Evolutionary conservation across 2,888 invertebrate genomes (phyloP).

Genomic region (Tetragonisca angustula): DNA sequence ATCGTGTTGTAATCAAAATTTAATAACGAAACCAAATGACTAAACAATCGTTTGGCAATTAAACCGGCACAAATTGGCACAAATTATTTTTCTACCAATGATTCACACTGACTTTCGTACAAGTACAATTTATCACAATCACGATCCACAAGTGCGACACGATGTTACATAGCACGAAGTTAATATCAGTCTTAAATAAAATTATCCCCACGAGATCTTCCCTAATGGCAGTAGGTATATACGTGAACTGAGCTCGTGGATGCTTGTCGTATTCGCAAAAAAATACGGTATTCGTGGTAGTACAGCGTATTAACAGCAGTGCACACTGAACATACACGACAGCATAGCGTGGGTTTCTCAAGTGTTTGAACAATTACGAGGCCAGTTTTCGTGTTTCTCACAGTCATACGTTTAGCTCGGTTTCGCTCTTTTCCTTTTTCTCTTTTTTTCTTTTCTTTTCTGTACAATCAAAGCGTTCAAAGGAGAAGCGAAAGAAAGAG

Average conservation of each 20-base stretch:
- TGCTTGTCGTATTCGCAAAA: constrained; percentile 30
- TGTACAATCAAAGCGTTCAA: constrained; percentile 62
- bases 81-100: too few relatives aligned
- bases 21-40: too few relatives aligned
- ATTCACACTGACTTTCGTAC: too few relatives aligned
- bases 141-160: too few relatives aligned
- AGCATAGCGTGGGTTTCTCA: constrained; percentile 64
- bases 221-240: not conserved
- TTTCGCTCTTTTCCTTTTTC: too few relatives aligned
- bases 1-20: too few relatives aligned
- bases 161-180: not conserved
- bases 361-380: constrained; percentile 57
- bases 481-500: constrained; percentile 41
- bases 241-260: constrained; percentile 33
- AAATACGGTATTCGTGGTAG: constrained; percentile 27
- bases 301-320: constrained; percentile 63
- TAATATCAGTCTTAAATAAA: too few relatives aligned
- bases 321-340: constrained; percentile 69
- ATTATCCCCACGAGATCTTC: not conserved
- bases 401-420: constrained; percentile 17
- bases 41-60: too few relatives aligned
- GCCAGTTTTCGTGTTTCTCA: constrained; percentile 60
- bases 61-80: too few relatives aligned
- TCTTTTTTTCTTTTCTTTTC: constrained; percentile 7
- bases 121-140: too few relatives aligned